Evolutionary conservation across 2,797 vertebrate species (phyloP).

Genomic region (Sparidentex hasta): DNA sequence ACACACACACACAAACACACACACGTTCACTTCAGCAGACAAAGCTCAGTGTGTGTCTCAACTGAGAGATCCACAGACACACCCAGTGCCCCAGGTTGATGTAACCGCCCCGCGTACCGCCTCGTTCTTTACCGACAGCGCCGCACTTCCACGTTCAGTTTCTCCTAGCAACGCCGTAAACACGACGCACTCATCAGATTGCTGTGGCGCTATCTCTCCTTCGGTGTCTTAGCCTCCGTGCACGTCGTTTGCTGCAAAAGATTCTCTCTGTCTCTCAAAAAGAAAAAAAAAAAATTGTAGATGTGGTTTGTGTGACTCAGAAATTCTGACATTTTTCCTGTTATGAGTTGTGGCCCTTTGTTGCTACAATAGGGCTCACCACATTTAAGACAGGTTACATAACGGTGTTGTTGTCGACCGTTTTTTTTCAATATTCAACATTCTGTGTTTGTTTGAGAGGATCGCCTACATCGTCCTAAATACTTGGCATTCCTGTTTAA

Average conservation of each 20-base stretch:
- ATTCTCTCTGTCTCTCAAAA: not conserved
- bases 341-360: not conserved
- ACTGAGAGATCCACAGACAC: constrained; percentile 38
- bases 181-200: constrained; percentile 15
- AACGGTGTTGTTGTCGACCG: not conserved
- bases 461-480: too few species aligned
- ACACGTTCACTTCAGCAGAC: constrained; percentile 8
- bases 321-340: not conserved
- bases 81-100: constrained; percentile 43
- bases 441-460: not conserved
- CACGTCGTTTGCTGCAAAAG: not conserved
- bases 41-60: constrained; percentile 31
- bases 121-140: constrained; percentile 32
- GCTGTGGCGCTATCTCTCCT: not conserved
- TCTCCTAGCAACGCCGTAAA: constrained; percentile 26
- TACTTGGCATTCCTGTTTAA: too few species aligned
- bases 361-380: not conserved
- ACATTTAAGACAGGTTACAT: not conserved
- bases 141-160: constrained; percentile 36
- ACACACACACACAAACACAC: not conserved
- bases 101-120: constrained; percentile 30
- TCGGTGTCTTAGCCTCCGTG: not conserved
- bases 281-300: not conserved
- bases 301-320: not conserved
- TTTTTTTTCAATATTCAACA: not conserved